A percentile compares a stretch with the other conserved stretches of the same genome.
Evolutionary conservation across 2,888 invertebrate genomes (phyloP).

Genomic region (Dynastes maya): DNA sequence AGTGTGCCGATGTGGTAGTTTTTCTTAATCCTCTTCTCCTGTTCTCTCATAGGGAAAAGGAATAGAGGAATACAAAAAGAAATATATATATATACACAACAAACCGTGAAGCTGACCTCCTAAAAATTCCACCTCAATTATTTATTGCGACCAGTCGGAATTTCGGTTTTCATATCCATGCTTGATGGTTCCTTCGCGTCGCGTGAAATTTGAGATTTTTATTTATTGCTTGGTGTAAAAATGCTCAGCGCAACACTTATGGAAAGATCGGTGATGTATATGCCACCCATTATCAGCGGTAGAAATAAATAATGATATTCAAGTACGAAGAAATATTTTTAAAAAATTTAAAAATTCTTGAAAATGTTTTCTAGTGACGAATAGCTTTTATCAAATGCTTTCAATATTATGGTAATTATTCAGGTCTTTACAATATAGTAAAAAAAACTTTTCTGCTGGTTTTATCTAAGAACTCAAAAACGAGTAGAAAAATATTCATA

Average conservation of each 20-base stretch:
- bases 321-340: no score
- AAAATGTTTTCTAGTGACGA: no score
- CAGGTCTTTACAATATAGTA: no score
- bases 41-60: background rate
- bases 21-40: constrained; percentile 8
- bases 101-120: constrained; percentile 30
- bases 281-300: background rate
- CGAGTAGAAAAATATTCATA: no score
- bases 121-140: constrained; percentile 40
- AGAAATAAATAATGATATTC: background rate
- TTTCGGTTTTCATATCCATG: constrained; percentile 20
- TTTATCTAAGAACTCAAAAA: no score
- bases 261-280: background rate
- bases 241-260: background rate
- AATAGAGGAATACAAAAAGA: background rate
- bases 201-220: constrained; percentile 23
- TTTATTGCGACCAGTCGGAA: constrained; percentile 34
- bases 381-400: no score
- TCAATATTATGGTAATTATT: no score
- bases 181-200: background rate
- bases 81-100: background rate
- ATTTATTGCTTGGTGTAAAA: background rate
- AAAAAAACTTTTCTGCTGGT: no score
- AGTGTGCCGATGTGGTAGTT: constrained; percentile 26
- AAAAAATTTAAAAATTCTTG: no score